Conservation (phyloP, 2,797 vertebrate species). For the Hozukius guyotensis region DNA sequence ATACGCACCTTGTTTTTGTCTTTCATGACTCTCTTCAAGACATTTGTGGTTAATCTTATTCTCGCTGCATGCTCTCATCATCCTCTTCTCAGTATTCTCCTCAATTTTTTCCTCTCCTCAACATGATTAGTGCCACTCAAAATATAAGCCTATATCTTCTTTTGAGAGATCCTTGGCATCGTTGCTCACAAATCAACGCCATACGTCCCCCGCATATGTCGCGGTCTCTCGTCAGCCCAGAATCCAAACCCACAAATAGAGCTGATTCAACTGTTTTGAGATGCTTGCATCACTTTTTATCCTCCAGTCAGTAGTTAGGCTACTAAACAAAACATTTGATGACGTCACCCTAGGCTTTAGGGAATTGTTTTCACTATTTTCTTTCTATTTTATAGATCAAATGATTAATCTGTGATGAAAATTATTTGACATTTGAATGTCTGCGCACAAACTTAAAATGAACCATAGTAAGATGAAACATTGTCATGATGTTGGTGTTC, state of each 20-base stretch:
- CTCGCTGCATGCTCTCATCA: not conserved
- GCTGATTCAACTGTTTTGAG: slow-evolving; percentile 3
- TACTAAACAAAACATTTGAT: not conserved
- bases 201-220: not conserved
- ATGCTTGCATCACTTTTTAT: not conserved
- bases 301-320: not conserved
- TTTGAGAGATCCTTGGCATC: not conserved
- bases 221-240: not conserved
- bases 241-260: not conserved
- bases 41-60: not conserved
- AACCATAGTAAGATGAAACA: not conserved
- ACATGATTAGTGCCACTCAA: slow-evolving; percentile 1
- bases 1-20: not conserved
- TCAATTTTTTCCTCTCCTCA: not conserved
- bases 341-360: not conserved
- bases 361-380: not conserved
- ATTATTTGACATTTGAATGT: not conserved
- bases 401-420: not conserved
- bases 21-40: not conserved
- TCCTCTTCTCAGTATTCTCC: not conserved
- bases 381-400: not conserved
- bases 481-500: not conserved
- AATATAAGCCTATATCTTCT: not conserved
- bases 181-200: not conserved
- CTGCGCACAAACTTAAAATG: not conserved